A percentile compares a stretch with the other conserved stretches of the same genome.
Conservation (phyloP, 2,797 vertebrate species). For the Coregonus ussuriensis region DNA sequence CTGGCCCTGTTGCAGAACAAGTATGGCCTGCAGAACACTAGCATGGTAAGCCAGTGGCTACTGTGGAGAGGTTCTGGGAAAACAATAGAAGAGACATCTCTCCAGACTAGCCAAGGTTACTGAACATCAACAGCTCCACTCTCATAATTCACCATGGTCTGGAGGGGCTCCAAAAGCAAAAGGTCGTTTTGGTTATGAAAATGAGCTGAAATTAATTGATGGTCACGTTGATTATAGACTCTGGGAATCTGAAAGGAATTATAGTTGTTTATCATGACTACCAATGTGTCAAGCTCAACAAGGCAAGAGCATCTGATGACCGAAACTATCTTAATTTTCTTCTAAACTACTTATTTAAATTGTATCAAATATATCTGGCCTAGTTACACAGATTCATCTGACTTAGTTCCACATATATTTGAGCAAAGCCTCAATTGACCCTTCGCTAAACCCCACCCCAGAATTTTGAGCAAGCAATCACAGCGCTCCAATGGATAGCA, state of each 20-base stretch:
- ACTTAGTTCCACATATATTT: not conserved
- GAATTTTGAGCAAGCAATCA: too few relatives aligned
- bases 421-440: not conserved
- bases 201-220: constrained; percentile 31
- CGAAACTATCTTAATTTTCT: not conserved
- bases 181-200: constrained; percentile 22
- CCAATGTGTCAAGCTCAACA: not conserved
- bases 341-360: not conserved
- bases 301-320: not conserved
- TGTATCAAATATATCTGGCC: not conserved
- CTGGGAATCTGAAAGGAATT: constrained; percentile 18
- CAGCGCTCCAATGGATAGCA: too few relatives aligned
- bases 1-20: constrained; percentile 30
- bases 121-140: constrained; percentile 1
- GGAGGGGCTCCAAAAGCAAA: constrained; percentile 10
- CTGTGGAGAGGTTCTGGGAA: not conserved
- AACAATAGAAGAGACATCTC: not conserved
- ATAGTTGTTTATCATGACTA: constrained; percentile 29
- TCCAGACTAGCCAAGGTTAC: not conserved
- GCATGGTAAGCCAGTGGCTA: not conserved
- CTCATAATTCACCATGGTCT: constrained; percentile 10
- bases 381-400: not conserved
- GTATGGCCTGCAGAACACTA: not conserved
- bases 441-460: too few relatives aligned
- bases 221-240: constrained; percentile 27